Evolutionary conservation across 2,113 vertebrate genomes (phyloP), one percentile per base, ranked within the genome.

Genomic region (Stomatorhinus ivindoensis): DNA sequence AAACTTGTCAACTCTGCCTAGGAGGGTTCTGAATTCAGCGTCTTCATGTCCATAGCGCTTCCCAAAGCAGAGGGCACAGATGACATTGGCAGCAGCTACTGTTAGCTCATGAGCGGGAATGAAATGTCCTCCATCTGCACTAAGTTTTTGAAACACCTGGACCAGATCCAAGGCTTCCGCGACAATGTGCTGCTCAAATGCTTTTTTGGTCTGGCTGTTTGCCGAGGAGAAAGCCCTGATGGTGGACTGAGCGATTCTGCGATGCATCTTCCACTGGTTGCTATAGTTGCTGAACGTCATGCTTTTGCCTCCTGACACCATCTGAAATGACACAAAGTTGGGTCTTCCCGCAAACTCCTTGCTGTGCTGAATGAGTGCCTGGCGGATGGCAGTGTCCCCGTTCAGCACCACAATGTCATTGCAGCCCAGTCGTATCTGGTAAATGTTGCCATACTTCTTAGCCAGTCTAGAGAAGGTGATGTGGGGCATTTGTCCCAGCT

Each of bases 61-160:
- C 9, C 97, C 97, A 42, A 97, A 98, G 95, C 97, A 98, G 39
- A 98, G 95, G 27, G 96, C 97, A 2, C 96, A 97, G 89, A 97
- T 93, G 0, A 97, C 93, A 0, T 97, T 97, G 58, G 97, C 96
- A 8, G 95, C 95, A 82, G 97, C 96, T 89, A 97, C 95, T 15
- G 93, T 95, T 7, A 96, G 88, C 44, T 96, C 94, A n/a, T 92
- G 93, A 84, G 92, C 61, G 0, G 97, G 97, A 89, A 97, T 61
- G 90, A 95, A 96, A 92, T 93, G 95, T 8, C 82, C 89, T 58
- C 94, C 94, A 0, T 93, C 92, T 0, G 24, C 39, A 90, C 96
- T 95, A 48, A 89, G 92, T 7, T 2, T 89, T 89, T 96, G 91
- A 84, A 97, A 95, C 8, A 88, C 91, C 89, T 92, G 93, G 83